Conservation (phyloP, 2,113 vertebrate species). For the Mobula birostris region DNA sequence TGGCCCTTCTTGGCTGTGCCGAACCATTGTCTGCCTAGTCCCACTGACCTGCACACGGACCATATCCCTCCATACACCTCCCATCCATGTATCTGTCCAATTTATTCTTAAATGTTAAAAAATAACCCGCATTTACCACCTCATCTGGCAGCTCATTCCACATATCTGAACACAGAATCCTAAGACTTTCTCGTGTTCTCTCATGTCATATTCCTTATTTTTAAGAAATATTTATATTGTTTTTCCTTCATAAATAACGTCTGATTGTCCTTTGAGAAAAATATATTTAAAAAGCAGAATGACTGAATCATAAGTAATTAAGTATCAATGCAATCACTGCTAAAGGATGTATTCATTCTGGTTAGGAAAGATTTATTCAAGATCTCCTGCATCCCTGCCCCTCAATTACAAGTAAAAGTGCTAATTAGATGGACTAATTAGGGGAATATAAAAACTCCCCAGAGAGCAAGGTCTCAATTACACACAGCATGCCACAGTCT, state of each 20-base stretch:
- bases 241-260: background rate
- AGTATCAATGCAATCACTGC: background rate
- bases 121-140: no score
- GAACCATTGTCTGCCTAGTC: no score
- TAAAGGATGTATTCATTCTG: background rate
- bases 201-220: background rate
- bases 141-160: no score
- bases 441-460: background rate
- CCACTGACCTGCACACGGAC: no score
- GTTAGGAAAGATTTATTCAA: conserved; percentile 3
- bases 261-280: background rate
- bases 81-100: no score
- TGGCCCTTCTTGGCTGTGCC: no score
- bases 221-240: background rate
- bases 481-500: background rate
- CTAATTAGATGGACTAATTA: conserved; percentile 30
- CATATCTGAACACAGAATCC: background rate
- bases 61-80: no score
- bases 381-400: background rate
- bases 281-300: background rate
- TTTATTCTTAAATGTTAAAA: no score
- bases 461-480: conserved; percentile 10
- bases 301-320: background rate
- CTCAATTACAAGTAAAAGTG: conserved; percentile 11
- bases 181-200: background rate